Evolutionary conservation across 2,113 vertebrate genomes (phyloP).

Genomic region (Notarius quadriscutis): DNA sequence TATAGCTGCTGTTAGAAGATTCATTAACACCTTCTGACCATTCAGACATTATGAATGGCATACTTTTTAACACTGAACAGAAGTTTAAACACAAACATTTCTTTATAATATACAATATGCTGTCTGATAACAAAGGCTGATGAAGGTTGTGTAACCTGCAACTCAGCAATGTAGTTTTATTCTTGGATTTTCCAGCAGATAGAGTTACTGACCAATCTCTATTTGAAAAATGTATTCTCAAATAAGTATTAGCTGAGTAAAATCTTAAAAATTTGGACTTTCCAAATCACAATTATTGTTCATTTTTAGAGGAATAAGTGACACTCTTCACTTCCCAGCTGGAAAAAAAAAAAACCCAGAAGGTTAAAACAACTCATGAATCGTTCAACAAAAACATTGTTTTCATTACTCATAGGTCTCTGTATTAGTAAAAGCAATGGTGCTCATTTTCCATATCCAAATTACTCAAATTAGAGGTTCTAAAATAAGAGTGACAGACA

Average conservation of each 20-base stretch:
- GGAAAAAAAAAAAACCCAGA: not conserved
- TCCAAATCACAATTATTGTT: slow-evolving; percentile 26
- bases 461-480: slow-evolving; percentile 40
- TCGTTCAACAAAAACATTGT: slow-evolving; percentile 27
- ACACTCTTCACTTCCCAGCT: slow-evolving; percentile 21
- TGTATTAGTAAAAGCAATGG: slow-evolving; percentile 16
- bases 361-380: slow-evolving; percentile 33
- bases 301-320: slow-evolving; percentile 29
- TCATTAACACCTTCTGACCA: not conserved
- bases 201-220: not conserved
- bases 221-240: not conserved
- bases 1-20: not conserved
- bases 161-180: not conserved
- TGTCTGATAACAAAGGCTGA: not conserved
- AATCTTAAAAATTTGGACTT: slow-evolving; percentile 7
- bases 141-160: not conserved
- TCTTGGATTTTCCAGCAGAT: not conserved
- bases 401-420: slow-evolving; percentile 36
- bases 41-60: not conserved
- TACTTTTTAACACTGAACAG: not conserved
- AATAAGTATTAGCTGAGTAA: slow-evolving; percentile 8
- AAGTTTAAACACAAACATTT: not conserved
- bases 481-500: slow-evolving; percentile 38
- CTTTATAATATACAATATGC: not conserved
- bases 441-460: not conserved